phyloP scores from a whole-genome alignment of 2,888 invertebrate species.

The Hypomecis atomaria region DNA sequence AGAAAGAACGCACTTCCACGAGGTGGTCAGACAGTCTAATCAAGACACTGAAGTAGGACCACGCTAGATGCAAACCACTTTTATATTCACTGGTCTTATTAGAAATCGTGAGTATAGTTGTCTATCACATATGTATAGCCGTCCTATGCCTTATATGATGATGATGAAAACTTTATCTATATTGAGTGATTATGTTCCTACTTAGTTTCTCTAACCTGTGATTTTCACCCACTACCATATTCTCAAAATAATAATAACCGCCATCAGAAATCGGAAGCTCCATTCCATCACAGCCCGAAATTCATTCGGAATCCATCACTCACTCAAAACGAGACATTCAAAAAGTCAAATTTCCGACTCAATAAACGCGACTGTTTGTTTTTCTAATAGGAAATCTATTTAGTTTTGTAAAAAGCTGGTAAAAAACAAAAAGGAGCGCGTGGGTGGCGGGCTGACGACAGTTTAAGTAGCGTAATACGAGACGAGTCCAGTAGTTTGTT shows the following conservation, averaged over 20 bases:
- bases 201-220: no score
- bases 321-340: constrained; percentile 76
- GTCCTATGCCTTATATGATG: no score
- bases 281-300: constrained; percentile 66
- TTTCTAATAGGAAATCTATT: constrained; percentile 83
- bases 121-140: no score
- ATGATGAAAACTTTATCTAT: no score
- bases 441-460: constrained; percentile 82
- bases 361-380: constrained; percentile 81
- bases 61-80: no score
- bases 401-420: constrained; percentile 73
- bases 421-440: constrained; percentile 69
- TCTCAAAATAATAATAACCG: constrained; percentile 46
- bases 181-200: no score
- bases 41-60: no score
- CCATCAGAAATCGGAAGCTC: constrained; percentile 65
- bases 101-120: no score
- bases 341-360: constrained; percentile 73
- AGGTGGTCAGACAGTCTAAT: no score
- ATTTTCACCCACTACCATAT: no score
- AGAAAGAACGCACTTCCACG: no score
- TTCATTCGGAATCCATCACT: constrained; percentile 80
- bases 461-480: constrained; percentile 81
- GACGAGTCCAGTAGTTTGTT: constrained; percentile 75
- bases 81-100: no score